Conservation (phyloP, 2,113 vertebrate genomes). For the Corapipo altera region DNA sequence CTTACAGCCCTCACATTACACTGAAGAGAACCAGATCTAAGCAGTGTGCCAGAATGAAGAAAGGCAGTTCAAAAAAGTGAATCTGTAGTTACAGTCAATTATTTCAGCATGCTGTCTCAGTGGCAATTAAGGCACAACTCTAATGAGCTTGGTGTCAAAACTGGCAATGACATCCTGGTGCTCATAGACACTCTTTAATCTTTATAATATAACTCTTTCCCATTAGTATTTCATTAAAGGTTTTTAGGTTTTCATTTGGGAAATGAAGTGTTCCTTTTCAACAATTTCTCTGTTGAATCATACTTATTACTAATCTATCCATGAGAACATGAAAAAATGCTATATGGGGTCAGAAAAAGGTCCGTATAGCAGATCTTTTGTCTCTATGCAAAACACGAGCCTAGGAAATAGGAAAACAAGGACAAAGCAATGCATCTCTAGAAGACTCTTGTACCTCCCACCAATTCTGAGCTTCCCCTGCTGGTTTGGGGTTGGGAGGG, state of each 20-base stretch:
- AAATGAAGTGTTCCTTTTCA: not conserved
- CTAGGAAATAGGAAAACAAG: not conserved
- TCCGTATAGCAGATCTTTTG: not conserved
- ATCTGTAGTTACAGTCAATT: slow-evolving; percentile 35
- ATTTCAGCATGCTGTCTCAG: slow-evolving; percentile 19
- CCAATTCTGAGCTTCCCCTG: not conserved
- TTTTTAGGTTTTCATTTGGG: not conserved
- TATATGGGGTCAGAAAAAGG: not conserved
- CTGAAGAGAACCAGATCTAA: not conserved
- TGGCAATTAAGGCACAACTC: not conserved
- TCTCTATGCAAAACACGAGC: not conserved
- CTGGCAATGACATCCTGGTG: not conserved
- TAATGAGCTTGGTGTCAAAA: slow-evolving; percentile 7
- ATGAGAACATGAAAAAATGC: not conserved
- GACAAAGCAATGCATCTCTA: not conserved
- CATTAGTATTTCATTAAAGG: not conserved
- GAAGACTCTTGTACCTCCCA: not conserved
- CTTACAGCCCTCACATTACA: not conserved
- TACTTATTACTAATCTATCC: not conserved
- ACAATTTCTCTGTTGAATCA: not conserved
- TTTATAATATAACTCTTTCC: not conserved
- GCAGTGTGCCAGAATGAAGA: not conserved
- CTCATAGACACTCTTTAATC: not conserved
- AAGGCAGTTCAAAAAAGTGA: slow-evolving; percentile 3
- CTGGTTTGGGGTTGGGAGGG: not conserved